These are phyloP conservation scores for Drosophila bocki DNA, from an alignment of 1,140 invertebrate genomes.

Conservation along the genomic window DNA sequence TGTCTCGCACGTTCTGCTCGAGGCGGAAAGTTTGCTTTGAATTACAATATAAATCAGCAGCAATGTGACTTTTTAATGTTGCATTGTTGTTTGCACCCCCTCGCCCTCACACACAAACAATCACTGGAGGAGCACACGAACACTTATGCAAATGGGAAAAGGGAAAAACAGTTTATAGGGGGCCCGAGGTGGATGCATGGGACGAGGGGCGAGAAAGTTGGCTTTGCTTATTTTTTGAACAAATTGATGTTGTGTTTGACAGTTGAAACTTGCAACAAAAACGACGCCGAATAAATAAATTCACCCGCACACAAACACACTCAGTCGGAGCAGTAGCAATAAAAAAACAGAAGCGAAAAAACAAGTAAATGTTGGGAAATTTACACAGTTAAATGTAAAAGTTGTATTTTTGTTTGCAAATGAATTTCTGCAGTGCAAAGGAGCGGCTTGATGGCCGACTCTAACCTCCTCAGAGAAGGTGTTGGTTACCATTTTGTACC, in stretches of 20 bases:
- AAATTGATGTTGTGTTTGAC: constrained; percentile 85
- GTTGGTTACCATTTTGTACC: constrained; percentile 63
- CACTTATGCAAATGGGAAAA: constrained; percentile 46
- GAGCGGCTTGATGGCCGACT: background rate
- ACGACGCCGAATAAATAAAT: constrained; percentile 78
- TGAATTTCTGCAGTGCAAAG: constrained; percentile 65
- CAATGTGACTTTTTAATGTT: constrained; percentile 78
- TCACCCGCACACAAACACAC: constrained; percentile 22
- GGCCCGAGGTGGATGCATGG: constrained; percentile 1
- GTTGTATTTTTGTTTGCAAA: constrained; percentile 82
- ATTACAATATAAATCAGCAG: constrained; percentile 80
- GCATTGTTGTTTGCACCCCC: constrained; percentile 57
- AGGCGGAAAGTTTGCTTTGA: constrained; percentile 63
- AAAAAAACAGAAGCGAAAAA: constrained; percentile 4
- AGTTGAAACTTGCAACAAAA: constrained; percentile 84
- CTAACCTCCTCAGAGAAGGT: constrained; percentile 29
- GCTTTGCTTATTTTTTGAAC: constrained; percentile 79
- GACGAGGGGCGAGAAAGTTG: constrained; percentile 64
- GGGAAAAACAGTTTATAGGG: constrained; percentile 67
- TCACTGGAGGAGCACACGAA: constrained; percentile 24
- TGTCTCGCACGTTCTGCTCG: constrained; percentile 64
- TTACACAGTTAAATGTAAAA: constrained; percentile 81
- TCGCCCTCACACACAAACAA: constrained; percentile 25
- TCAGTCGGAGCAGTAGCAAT: constrained; percentile 30
- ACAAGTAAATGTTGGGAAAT: constrained; percentile 66